Conservation (phyloP, 2,888 invertebrate species). For the Elysia crispata region DNA sequence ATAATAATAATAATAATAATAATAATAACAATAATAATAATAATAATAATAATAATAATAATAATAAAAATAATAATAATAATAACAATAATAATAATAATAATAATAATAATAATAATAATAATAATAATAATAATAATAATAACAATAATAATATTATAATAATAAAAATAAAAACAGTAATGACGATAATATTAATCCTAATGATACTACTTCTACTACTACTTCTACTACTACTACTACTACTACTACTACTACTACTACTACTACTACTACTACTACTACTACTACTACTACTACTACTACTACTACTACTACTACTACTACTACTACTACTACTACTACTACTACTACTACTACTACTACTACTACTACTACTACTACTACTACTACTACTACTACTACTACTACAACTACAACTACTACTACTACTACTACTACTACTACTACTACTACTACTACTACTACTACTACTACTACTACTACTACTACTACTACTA, state of each 20-base stretch:
- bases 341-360: slow-evolving; percentile 28
- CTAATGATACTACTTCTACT: too few species aligned
- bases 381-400: slow-evolving; percentile 28
- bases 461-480: not conserved
- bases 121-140: too few species aligned
- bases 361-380: slow-evolving; percentile 28
- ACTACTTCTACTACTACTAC: slow-evolving; percentile 4
- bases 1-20: slow-evolving; percentile 3
- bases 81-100: too few species aligned
- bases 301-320: slow-evolving; percentile 23
- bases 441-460: not conserved
- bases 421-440: slow-evolving; percentile 25
- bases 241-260: slow-evolving; percentile 9
- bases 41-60: too few species aligned
- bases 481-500: too few species aligned
- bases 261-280: slow-evolving; percentile 9
- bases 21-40: too few species aligned
- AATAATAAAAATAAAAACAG: too few species aligned
- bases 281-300: slow-evolving; percentile 19
- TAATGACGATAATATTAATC: too few species aligned
- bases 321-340: slow-evolving; percentile 16
- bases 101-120: too few species aligned
- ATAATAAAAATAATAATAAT: too few species aligned
- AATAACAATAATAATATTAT: too few species aligned
- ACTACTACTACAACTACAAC: slow-evolving; percentile 18